These are phyloP conservation scores for Tamandua tetradactyla DNA, from an alignment of 2,797 vertebrate genomes.

Conservation along the genomic window DNA sequence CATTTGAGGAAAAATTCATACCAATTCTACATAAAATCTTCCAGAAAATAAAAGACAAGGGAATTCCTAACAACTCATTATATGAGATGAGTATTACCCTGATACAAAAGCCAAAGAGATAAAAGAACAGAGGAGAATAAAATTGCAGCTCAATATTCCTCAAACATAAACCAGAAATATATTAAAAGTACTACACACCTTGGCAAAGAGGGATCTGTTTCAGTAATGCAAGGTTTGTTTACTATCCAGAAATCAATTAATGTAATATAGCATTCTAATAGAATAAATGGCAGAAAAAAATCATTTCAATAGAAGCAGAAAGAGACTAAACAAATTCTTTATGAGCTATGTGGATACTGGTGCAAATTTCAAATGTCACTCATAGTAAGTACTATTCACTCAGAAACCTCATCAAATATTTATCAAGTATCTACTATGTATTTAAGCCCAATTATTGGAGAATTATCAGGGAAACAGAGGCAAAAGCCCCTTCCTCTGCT, in stretches of 20 bases:
- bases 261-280: neutral
- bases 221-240: neutral
- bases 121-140: neutral
- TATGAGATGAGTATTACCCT: neutral
- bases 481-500: neutral
- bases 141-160: neutral
- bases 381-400: neutral
- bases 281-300: neutral
- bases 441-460: neutral
- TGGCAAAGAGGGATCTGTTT: neutral
- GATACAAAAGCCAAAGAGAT: neutral
- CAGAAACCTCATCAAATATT: neutral
- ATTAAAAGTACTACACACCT: neutral
- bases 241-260: constrained; percentile 5
- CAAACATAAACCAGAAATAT: neutral
- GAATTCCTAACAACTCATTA: neutral
- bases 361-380: neutral
- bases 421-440: neutral
- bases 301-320: constrained; percentile 25
- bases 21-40: neutral
- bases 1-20: neutral
- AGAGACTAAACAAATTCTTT: neutral
- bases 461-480: neutral
- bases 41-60: neutral
- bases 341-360: neutral